phyloP scores from a whole-genome alignment of 2,113 vertebrate genomes.

The Aptenodytes patagonicus region DNA sequence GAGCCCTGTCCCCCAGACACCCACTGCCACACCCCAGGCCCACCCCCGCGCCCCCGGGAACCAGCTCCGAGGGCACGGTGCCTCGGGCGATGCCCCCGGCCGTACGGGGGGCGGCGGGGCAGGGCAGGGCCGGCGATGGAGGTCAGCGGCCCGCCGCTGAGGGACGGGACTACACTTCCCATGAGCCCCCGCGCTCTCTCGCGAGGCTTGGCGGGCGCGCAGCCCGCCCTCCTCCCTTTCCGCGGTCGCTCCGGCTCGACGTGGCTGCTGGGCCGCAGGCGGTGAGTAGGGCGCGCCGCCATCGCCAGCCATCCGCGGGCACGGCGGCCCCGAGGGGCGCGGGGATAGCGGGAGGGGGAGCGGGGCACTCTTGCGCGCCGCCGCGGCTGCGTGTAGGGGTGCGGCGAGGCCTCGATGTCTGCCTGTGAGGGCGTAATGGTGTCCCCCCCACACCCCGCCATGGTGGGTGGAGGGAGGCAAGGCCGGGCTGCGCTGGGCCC shows the following conservation, averaged over 20 bases:
- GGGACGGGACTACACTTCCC: background rate
- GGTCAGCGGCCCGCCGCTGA: background rate
- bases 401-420: background rate
- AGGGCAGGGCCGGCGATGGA: background rate
- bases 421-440: fast-evolving
- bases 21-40: background rate
- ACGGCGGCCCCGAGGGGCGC: background rate
- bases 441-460: fast-evolving
- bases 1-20: no score
- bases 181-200: background rate
- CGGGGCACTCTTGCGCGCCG: no score
- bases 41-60: background rate
- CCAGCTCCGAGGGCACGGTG: background rate
- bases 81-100: no score
- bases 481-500: background rate
- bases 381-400: fast-evolving
- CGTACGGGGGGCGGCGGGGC: no score
- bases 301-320: background rate
- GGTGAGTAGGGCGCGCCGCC: fast-evolving
- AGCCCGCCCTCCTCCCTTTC: fast-evolving
- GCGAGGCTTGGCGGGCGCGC: background rate
- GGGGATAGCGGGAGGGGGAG: fast-evolving
- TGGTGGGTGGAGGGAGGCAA: background rate
- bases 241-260: fast-evolving
- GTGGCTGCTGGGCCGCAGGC: fast-evolving